Conservation (phyloP, 2,797 vertebrate genomes). For the Melanotaenia maccullochi region DNA sequence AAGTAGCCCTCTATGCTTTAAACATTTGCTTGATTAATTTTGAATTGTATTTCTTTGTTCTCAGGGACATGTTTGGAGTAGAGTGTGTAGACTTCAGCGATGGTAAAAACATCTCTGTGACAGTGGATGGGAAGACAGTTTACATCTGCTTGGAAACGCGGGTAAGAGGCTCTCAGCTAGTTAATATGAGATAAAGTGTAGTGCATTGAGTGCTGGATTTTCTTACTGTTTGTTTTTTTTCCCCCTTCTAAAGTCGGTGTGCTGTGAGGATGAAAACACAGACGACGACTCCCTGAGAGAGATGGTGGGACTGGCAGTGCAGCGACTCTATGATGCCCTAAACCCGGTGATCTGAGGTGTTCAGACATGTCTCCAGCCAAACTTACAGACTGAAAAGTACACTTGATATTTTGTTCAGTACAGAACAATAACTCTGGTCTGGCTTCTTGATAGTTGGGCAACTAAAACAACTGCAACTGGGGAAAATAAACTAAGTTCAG, state of each 20-base stretch:
- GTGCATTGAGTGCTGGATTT: neutral
- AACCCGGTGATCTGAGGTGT: slow-evolving; percentile 81
- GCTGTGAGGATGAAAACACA: slow-evolving; percentile 87
- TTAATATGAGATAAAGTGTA: neutral
- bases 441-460: neutral
- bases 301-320: slow-evolving; percentile 91
- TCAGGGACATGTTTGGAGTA: slow-evolving; percentile 93
- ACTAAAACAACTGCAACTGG: neutral
- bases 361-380: neutral
- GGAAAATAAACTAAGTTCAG: slow-evolving; percentile 24
- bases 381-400: neutral
- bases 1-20: too few species aligned
- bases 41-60: neutral
- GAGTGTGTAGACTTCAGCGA: slow-evolving; percentile 88
- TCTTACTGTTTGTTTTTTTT: neutral
- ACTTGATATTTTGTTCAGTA: neutral
- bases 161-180: slow-evolving; percentile 52
- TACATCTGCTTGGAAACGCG: slow-evolving; percentile 81
- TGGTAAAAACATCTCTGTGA: slow-evolving; percentile 82
- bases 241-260: slow-evolving; percentile 78
- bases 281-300: slow-evolving; percentile 92
- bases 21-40: neutral
- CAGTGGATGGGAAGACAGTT: slow-evolving; percentile 88
- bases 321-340: slow-evolving; percentile 90
- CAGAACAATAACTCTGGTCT: neutral